These are phyloP conservation scores for Epizoanthus rinbou DNA, from an alignment of 92 coral and sea anemone genomes.

Conservation along the genomic window DNA sequence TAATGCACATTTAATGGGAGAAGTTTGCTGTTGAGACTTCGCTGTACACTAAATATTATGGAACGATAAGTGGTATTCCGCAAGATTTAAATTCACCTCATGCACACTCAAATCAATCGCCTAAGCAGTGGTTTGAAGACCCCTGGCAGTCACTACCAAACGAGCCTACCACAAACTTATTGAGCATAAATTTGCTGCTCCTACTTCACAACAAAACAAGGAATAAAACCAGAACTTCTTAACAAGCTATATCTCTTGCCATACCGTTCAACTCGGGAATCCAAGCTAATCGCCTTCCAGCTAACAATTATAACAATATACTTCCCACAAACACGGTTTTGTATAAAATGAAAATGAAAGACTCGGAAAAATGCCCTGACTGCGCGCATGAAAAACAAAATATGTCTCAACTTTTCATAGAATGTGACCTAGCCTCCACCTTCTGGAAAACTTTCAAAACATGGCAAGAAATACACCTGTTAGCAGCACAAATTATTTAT, in stretches of 20 bases:
- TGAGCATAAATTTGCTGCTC: not conserved
- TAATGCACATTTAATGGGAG: no score
- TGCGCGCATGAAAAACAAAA: conserved; percentile 4
- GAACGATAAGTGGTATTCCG: conserved; percentile 4
- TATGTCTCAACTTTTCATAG: not conserved
- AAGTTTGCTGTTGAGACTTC: not conserved
- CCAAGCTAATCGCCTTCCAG: not conserved
- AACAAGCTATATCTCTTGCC: conserved; percentile 1
- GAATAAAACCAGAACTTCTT: not conserved
- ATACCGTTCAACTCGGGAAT: not conserved
- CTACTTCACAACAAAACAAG: not conserved
- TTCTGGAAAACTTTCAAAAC: not conserved
- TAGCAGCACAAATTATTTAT: conserved; percentile 8
- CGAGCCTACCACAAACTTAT: not conserved
- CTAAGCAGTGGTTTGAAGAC: not conserved
- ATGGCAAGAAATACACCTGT: not conserved
- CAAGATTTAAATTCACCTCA: not conserved
- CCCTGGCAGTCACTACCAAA: not conserved
- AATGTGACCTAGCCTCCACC: not conserved
- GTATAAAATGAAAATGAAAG: conserved; percentile 2
- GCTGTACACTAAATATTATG: not conserved
- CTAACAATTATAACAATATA: not conserved
- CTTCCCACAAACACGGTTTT: not conserved
- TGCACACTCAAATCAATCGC: not conserved
- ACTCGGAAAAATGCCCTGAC: not conserved